Evolutionary conservation across 2,113 vertebrate genomes (phyloP), one percentile per base, ranked within the genome.

Genomic region (Eclectus roratus): DNA sequence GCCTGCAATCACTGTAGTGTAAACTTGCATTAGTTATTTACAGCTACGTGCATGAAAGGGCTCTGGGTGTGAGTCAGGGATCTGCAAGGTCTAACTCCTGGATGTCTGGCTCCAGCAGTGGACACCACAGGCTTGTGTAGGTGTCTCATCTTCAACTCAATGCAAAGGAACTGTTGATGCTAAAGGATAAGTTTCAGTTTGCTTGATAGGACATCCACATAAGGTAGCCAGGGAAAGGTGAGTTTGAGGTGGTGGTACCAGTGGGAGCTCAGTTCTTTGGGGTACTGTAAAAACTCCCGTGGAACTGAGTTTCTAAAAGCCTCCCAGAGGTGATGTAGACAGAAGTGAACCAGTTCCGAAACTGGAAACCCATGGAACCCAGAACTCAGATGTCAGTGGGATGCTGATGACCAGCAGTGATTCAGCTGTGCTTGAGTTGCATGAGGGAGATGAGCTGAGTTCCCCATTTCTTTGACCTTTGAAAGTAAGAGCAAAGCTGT

Each of bases 21-120:
- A 95, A 97, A 93, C 93, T 88, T 50, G 68, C 37, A 5, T 64
- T 50, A 78, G 88, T 68, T 95, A 88, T 96, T 95, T 95, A 93
- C 92, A 86, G 91, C 28, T 92, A 10, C n/a, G 0, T 28, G 37
- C 82, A 92, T 93, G 85, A 91, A 95, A 96, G 88, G 46, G 83
- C 85, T 90, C 68, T 83, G 88, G 23, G 58, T 0, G 2, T 94
- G 96, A 93, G 58, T 93, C 95, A 86, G 58, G 87, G 74, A 88
- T 39, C 43, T 61, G 70, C 0, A 3, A 37, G 82, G 71, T 80
- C 41, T 58, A 12, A 6, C 33, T 84, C 43, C 71, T 33, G 85
- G 79, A 64, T 1, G 2, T 50, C 88, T 94, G 88, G 76, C 88
- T 94, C 88, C 85, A 91, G 72, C 68, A 74, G 55, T 8, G 91